These are phyloP conservation scores for Triplophysa rosa DNA, from an alignment of 2,113 vertebrate species.

Conservation along the genomic window DNA sequence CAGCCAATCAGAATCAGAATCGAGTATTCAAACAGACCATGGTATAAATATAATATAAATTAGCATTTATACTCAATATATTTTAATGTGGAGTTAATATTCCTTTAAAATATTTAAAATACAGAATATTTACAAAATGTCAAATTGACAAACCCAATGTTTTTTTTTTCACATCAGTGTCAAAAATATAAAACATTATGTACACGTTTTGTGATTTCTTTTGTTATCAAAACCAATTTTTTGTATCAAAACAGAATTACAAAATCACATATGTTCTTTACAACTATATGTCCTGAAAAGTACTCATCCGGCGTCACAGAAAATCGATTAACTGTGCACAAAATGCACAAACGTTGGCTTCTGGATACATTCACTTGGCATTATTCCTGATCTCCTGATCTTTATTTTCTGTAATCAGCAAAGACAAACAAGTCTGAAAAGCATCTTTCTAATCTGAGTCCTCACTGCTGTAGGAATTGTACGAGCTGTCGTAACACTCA, in stretches of 20 bases:
- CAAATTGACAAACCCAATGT: neutral
- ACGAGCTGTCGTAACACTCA: slow-evolving; percentile 92
- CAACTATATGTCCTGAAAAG: neutral
- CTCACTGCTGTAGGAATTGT: slow-evolving; percentile 86
- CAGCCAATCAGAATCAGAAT: too few species aligned
- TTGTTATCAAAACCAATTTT: too few species aligned
- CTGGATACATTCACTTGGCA: neutral
- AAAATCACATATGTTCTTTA: neutral
- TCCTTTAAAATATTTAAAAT: neutral
- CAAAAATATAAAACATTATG: slow-evolving; percentile 12
- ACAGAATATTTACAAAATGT: neutral
- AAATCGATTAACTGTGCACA: neutral
- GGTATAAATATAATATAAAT: neutral
- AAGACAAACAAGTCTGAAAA: neutral
- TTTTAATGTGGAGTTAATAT: too few species aligned
- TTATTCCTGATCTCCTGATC: neutral
- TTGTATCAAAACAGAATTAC: neutral
- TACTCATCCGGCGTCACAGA: neutral
- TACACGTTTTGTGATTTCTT: neutral
- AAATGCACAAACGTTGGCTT: slow-evolving; percentile 12
- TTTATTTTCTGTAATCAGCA: neutral
- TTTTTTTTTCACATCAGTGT: neutral
- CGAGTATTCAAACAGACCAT: too few species aligned
- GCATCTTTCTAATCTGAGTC: slow-evolving; percentile 81
- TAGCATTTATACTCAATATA: too few species aligned